A percentile compares a stretch with the other conserved stretches of the same genome.
phyloP scores from a whole-genome alignment of 2,113 vertebrate species.

The Saiga tatarica region DNA sequence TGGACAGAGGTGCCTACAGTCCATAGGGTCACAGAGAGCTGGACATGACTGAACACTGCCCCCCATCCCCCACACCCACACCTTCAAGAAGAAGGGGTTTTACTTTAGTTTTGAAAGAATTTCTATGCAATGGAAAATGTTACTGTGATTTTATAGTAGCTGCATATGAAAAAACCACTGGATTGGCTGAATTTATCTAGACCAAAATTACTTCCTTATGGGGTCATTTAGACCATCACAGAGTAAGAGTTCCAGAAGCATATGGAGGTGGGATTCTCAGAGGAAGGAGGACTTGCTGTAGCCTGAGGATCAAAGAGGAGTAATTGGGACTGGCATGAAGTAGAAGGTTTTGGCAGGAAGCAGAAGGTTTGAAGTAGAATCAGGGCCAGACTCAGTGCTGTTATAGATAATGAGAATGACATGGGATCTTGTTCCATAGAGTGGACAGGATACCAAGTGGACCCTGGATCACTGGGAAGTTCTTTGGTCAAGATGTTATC shows the following conservation, averaged over 20 bases:
- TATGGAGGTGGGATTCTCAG: background rate
- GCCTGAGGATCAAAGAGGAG: background rate
- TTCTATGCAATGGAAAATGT: background rate
- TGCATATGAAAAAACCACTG: background rate
- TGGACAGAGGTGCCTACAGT: background rate
- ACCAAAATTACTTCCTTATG: background rate
- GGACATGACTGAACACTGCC: background rate
- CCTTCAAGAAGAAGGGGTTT: background rate
- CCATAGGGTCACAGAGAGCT: background rate
- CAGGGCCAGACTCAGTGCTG: background rate
- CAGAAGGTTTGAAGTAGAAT: background rate
- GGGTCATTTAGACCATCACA: background rate
- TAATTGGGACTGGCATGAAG: background rate
- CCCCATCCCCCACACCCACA: rapidly evolving
- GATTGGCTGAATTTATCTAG: background rate
- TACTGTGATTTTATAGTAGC: background rate
- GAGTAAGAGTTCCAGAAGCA: background rate
- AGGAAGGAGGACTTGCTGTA: background rate
- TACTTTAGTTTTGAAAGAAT: background rate
- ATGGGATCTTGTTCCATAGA: background rate
- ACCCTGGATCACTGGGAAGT: background rate
- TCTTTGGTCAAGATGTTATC: background rate
- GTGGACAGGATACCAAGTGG: background rate
- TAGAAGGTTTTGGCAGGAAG: background rate
- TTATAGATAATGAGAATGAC: background rate